Evolutionary conservation across 2,888 invertebrate species (phyloP).

Genomic region (Eulithis testata): DNA sequence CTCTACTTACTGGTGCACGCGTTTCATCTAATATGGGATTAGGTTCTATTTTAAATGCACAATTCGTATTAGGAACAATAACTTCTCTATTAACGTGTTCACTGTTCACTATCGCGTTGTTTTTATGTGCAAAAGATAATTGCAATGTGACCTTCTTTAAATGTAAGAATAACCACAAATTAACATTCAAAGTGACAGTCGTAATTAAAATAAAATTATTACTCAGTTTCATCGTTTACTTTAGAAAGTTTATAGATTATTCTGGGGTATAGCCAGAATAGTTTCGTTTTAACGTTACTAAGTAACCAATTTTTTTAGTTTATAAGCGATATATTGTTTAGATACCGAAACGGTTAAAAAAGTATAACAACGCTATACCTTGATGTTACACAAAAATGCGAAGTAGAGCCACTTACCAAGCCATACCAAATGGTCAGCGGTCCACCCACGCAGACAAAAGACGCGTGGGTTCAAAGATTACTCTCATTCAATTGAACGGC

Average conservation of each 20-base stretch:
- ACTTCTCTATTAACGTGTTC: too few species aligned
- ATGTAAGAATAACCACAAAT: background rate
- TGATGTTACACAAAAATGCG: background rate
- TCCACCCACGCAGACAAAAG: conserved; percentile 81
- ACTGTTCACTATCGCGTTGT: background rate
- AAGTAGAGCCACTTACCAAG: conserved; percentile 65
- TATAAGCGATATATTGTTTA: too few species aligned
- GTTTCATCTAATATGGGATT: too few species aligned
- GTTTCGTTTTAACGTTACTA: too few species aligned
- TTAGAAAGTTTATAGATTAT: background rate
- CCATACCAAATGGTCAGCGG: conserved; percentile 70
- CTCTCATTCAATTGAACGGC: conserved; percentile 84
- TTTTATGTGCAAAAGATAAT: background rate
- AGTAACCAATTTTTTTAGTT: too few species aligned
- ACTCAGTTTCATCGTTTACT: background rate
- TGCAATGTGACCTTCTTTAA: background rate
- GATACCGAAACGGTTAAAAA: too few species aligned
- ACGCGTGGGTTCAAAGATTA: conserved; percentile 85
- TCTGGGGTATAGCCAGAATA: background rate
- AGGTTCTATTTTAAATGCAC: too few species aligned
- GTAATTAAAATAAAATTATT: background rate
- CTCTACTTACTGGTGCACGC: conserved; percentile 56
- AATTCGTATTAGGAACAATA: too few species aligned
- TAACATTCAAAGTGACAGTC: background rate
- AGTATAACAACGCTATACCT: too few species aligned